A percentile compares a stretch with the other conserved stretches of the same genome.
Conservation (phyloP, 1,140 invertebrate genomes). For the Ceratoteleas bidentatus region DNA sequence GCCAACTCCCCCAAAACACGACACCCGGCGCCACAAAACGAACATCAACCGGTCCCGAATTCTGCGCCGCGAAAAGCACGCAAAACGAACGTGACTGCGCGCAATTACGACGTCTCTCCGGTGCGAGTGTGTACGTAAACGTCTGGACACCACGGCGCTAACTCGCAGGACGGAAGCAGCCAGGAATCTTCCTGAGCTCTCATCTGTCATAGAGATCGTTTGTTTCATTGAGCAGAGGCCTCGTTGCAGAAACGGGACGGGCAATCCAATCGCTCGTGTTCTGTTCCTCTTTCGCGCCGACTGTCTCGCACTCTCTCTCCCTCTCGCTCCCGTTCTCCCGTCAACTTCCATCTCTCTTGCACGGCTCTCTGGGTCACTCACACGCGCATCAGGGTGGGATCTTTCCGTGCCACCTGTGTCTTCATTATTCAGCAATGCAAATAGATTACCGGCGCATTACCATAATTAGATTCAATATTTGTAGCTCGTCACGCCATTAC, state of each 20-base stretch:
- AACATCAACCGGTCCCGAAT: no score
- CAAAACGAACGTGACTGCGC: background rate
- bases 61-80: no score
- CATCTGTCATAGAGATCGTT: conserved; percentile 63
- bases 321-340: background rate
- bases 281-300: conserved; percentile 22
- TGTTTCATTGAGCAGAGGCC: conserved; percentile 65
- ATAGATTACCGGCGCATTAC: conserved; percentile 75
- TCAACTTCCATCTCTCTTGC: conserved; percentile 23
- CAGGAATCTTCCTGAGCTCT: conserved; percentile 53
- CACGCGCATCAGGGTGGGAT: conserved; percentile 71
- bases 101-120: background rate
- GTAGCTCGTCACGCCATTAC: conserved; percentile 75
- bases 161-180: conserved; percentile 40
- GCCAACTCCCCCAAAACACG: no score
- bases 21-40: no score
- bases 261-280: conserved; percentile 45
- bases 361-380: conserved; percentile 70
- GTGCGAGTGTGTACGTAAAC: background rate
- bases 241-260: conserved; percentile 64
- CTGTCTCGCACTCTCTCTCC: conserved; percentile 39
- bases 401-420: conserved; percentile 75
- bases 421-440: conserved; percentile 77
- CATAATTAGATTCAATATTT: conserved; percentile 80
- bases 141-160: conserved; percentile 16